Conservation (phyloP, 1,140 invertebrate species). For the Asbolus verrucosus region DNA sequence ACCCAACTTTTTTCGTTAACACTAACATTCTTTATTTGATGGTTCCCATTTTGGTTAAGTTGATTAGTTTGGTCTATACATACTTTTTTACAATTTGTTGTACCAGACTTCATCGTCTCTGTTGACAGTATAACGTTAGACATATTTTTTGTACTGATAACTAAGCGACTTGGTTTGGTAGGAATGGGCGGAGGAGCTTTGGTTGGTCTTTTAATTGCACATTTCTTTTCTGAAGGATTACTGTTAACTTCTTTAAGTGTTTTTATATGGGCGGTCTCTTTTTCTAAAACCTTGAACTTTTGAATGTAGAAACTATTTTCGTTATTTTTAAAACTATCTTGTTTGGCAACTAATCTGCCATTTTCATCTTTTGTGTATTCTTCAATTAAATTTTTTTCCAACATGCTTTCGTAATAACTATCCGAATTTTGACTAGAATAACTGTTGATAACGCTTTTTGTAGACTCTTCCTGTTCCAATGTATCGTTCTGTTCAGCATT, state of each 20-base stretch:
- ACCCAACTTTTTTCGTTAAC: constrained; percentile 60
- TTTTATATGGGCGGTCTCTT: not conserved
- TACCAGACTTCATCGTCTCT: constrained; percentile 18
- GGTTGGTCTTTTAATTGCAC: constrained; percentile 53
- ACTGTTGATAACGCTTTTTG: constrained; percentile 27
- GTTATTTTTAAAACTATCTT: constrained; percentile 59
- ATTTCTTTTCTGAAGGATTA: constrained; percentile 2
- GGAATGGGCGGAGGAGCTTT: constrained; percentile 63
- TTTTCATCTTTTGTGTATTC: constrained; percentile 56
- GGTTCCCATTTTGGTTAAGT: constrained; percentile 12
- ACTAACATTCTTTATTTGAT: constrained; percentile 30
- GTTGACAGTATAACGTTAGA: constrained; percentile 11
- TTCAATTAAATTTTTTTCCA: constrained; percentile 60
- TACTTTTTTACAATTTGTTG: constrained; percentile 10
- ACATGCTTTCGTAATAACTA: constrained; percentile 62
- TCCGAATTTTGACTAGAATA: constrained; percentile 60
- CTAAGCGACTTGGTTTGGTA: constrained; percentile 58
- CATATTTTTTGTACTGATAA: constrained; percentile 34
- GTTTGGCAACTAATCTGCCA: constrained; percentile 56
- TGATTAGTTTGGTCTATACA: constrained; percentile 45
- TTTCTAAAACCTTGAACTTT: constrained; percentile 24
- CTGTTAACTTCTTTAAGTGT: constrained; percentile 24
- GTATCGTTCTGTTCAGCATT: not conserved
- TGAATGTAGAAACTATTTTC: constrained; percentile 40
- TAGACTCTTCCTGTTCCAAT: constrained; percentile 24